Conservation (phyloP, 2,888 invertebrate species). For the Lamellibrachia satsuma region DNA sequence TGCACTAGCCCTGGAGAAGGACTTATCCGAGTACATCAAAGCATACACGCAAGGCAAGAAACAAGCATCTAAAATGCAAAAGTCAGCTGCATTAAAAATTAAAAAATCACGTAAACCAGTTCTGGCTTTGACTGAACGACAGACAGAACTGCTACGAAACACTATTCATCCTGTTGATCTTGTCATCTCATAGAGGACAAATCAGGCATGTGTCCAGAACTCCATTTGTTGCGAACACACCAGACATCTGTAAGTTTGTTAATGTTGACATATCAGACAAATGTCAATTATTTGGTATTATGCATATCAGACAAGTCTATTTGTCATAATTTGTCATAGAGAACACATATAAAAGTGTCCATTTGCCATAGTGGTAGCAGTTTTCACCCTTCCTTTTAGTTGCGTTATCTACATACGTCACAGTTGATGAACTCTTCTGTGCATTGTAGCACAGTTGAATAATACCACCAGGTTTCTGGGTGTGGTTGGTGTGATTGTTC, state of each 20-base stretch:
- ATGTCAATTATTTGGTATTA: no score
- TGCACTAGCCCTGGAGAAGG: background rate
- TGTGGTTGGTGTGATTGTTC: no score
- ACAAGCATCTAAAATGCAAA: background rate
- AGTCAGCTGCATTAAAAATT: background rate
- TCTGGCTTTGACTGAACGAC: background rate
- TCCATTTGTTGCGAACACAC: background rate
- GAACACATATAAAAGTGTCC: background rate
- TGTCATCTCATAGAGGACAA: background rate
- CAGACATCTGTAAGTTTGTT: background rate
- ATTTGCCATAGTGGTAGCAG: background rate
- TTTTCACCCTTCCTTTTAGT: background rate
- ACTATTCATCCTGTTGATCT: background rate
- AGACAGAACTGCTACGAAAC: slow-evolving; percentile 3
- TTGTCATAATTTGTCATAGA: no score
- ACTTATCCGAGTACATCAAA: background rate
- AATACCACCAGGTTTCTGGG: background rate
- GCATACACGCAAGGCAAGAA: background rate
- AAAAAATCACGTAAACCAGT: background rate
- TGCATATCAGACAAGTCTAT: no score
- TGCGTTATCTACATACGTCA: background rate
- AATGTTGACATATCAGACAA: background rate
- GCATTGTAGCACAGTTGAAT: background rate
- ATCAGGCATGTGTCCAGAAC: background rate
- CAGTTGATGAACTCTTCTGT: background rate